Percentiles rank a stretch among this genome's conserved stretches.
phyloP scores from a whole-genome alignment of 1,140 invertebrate genomes.

The Calliopsis andreniformis region DNA sequence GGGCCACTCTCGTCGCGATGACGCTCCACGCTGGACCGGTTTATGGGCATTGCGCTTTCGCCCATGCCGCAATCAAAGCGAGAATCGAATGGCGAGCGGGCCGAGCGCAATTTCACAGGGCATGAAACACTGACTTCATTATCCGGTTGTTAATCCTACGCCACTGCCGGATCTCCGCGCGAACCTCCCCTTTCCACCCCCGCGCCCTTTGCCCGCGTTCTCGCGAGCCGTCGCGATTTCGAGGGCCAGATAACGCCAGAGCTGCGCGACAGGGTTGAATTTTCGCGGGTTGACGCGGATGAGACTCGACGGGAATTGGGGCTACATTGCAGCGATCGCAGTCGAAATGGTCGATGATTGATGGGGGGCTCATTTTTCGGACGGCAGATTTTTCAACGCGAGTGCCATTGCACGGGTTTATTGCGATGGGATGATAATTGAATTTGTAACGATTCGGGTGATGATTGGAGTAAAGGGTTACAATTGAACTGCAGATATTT shows the following conservation, averaged over 20 bases:
- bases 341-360: background rate
- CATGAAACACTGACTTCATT: conserved; percentile 82
- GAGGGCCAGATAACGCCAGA: background rate
- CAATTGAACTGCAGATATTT: background rate
- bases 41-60: conserved; percentile 77
- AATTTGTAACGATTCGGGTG: background rate
- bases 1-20: conserved; percentile 32
- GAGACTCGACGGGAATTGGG: background rate
- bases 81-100: conserved; percentile 78
- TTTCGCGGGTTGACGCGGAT: conserved; percentile 18
- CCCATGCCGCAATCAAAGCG: conserved; percentile 77
- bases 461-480: background rate
- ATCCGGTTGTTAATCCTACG: conserved; percentile 80
- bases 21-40: conserved; percentile 64
- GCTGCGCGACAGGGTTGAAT: conserved; percentile 37
- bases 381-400: background rate
- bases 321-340: background rate
- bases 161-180: conserved; percentile 39
- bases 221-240: conserved; percentile 32
- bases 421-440: background rate
- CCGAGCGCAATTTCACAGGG: conserved; percentile 81
- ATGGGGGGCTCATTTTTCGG: background rate
- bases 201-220: background rate
- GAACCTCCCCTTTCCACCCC: conserved; percentile 20
- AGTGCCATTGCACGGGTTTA: background rate